These are phyloP conservation scores for Burhinus oedicnemus DNA, from an alignment of 2,113 vertebrate genomes.

Conservation along the genomic window DNA sequence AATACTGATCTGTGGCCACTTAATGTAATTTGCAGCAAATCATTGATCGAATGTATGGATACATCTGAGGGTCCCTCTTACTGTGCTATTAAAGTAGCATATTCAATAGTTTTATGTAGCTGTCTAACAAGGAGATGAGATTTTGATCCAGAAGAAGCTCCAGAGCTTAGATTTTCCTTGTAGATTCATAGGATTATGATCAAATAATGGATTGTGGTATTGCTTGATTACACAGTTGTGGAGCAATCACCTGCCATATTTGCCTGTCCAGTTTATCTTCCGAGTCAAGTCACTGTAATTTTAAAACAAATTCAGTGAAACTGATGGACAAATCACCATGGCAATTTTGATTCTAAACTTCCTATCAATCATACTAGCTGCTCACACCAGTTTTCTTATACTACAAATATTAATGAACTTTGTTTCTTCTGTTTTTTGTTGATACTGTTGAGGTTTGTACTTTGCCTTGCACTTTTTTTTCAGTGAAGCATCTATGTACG, in stretches of 20 bases:
- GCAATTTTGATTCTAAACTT: background rate
- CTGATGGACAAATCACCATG: background rate
- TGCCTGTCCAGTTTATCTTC: background rate
- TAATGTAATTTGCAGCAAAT: conserved; percentile 34
- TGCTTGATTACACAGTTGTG: background rate
- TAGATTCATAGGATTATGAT: background rate
- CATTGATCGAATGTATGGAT: conserved; percentile 6
- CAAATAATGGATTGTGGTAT: background rate
- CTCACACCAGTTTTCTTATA: background rate
- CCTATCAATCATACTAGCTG: background rate
- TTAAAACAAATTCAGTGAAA: background rate
- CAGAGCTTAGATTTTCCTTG: background rate
- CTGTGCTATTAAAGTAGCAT: background rate
- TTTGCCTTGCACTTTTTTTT: background rate
- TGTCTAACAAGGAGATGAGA: background rate
- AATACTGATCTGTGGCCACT: background rate
- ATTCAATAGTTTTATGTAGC: background rate
- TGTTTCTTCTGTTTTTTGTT: background rate
- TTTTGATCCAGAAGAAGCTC: background rate
- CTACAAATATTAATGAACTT: background rate
- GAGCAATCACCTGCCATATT: background rate
- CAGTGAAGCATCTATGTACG: accelerated
- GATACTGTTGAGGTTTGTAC: background rate
- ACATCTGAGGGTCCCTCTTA: background rate
- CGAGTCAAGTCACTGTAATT: background rate